Evolutionary conservation across 2,113 vertebrate species (phyloP), one percentile per base, ranked within the genome.

Genomic region (Redunca redunca): DNA sequence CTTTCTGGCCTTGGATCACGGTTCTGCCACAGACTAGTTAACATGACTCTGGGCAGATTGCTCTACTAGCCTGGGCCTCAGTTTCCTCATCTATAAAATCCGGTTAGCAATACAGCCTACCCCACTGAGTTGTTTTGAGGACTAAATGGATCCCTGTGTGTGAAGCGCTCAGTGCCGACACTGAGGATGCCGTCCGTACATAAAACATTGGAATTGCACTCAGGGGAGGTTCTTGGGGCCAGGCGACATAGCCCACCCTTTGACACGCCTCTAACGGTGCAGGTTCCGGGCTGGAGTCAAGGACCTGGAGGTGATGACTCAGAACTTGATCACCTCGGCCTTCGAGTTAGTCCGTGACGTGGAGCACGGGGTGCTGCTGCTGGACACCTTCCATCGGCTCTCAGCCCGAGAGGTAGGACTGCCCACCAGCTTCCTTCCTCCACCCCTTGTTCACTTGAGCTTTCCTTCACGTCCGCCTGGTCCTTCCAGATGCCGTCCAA

Each of bases 341-440:
- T 99, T 99, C 28, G 99, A 99, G 97, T 98, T 98, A 0, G 99
- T 99, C 43, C 98, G 96, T 5, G 98, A 98, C 0, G 99, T 99
- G 86, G 99, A 99, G 86, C 99, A 99, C 0, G 99, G 99, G 6
- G 97, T 99, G 64, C 97, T 99, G 43, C 98, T 99, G 52, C 98
- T 99, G 80, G 98, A 99, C 40, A 98, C 99, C 86, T 99, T 99
- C 95, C 99, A 99, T 28, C 98, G 99, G 43, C 95, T 99, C 50
- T 98, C 99, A 0, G n/a, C 98, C 28, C 98, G 99, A 52, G 99
- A 99, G 99, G 99, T 99, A 90, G 10, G 4, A 5, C 57, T 21
- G 16, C 17, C 12, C 84, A 7, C 33, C 19, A 74, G 36, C 21
- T 40, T 16, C 50, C 28, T 7, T 71, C 28, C 95, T 87, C 77